These are phyloP conservation scores for Oscheius sp. DNA, from an alignment of 2,888 invertebrate species.

Conservation along the genomic window DNA sequence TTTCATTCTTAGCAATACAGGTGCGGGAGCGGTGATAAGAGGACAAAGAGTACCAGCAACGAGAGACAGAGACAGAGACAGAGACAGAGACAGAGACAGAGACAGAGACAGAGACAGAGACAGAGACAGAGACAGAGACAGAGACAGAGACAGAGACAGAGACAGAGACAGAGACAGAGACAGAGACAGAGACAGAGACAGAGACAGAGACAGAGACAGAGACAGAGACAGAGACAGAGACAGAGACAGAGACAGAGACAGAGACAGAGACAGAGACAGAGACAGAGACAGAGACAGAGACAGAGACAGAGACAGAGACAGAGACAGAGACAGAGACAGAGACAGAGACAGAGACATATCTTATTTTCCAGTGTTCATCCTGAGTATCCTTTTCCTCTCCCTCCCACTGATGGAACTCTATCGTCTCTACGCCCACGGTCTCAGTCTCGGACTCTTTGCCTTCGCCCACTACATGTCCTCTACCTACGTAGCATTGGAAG, in stretches of 20 bases:
- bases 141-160: neutral
- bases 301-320: neutral
- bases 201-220: too few species aligned
- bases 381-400: conserved; percentile 76
- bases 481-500: conserved; percentile 74
- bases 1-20: conserved; percentile 60
- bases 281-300: neutral
- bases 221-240: too few species aligned
- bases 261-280: neutral
- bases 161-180: too few species aligned
- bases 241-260: too few species aligned
- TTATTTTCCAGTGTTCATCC: conserved; percentile 75
- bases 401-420: conserved; percentile 76
- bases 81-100: neutral
- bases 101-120: neutral
- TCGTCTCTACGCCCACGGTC: conserved; percentile 76
- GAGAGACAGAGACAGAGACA: neutral
- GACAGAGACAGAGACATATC: neutral
- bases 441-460: conserved; percentile 75
- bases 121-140: neutral
- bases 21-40: conserved; percentile 37
- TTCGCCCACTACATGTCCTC: conserved; percentile 75
- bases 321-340: neutral
- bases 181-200: too few species aligned
- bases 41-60: neutral